Evolutionary conservation across 2,888 invertebrate genomes (phyloP), one percentile per base, ranked within the genome.

Genomic region (Calliphora vomitoria): DNA sequence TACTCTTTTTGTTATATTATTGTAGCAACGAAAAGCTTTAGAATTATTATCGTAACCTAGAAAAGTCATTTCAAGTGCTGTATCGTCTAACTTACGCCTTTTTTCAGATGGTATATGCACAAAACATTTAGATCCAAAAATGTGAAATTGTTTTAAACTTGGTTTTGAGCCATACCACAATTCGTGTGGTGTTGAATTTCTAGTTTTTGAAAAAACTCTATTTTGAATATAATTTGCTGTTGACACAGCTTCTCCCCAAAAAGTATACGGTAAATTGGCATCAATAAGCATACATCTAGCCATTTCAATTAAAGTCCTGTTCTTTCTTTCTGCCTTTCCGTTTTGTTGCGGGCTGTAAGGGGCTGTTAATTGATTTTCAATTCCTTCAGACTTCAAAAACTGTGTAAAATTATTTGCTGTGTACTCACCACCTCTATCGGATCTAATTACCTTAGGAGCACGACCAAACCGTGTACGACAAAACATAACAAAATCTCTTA

Each of bases 21-120:
- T 66, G 58, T 88, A 85, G 11, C 66, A 84, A n/a, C 90, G 78
- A 71, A 83, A 90, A 58, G 89, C 89, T 83, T 89, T 90, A 20
- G 89, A 90, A 5, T 88, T 55, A 15, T 80, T 55, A 55, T 88
- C 85, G 62, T 89, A 89, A 15, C 89, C 89, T 0, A 90, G 18
- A 60, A 90, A 89, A 74, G 89, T 80, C 82, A 87, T 85, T 82
- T 89, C 86, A 25, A 53, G 25, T 38, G 86, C 89, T 31, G 35
- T 85, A 53, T 58, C 13, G 58, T 90, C 90, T 50, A 89, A 81
- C 62, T 90, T 90, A 44, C 68, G 53, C 41, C 89, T 50, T 68
- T 86, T 89, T 47, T 83, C 71, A 66, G 41, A 31, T n/a, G 89
- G 88, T 31, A 90, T 35, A 35, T 87, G 83, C 31, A 88, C 89